Evolutionary conservation across 2,888 invertebrate genomes (phyloP), one percentile per base, ranked within the genome.

Genomic region (Synanthedon formicaeformis): DNA sequence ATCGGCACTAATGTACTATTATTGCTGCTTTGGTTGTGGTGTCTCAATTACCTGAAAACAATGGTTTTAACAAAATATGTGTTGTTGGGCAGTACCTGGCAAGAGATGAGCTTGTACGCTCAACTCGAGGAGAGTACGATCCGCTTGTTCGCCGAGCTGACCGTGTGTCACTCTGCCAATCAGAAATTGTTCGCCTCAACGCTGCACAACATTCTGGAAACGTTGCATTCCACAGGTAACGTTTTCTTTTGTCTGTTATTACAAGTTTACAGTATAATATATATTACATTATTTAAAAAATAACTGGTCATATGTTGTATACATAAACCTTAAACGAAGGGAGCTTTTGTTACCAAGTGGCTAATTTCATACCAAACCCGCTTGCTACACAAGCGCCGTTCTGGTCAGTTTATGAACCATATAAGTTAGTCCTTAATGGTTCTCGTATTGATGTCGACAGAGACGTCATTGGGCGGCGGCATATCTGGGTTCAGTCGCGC

Each of bases 401-500:
- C 2, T 18, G 18, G 2, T 18, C 18, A 18, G 2, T 18, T 18
- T 18, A 23, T 23, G 23, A 23, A 23, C 23, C 23, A 23, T 4
- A 23, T 23, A 23, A 23, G 23, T 23, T 23, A 4, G 23, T 4
- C 23, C 23, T 23, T 23, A 1, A 23, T 23, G 23, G 23, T 23
- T 23, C 5, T 34, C 10, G 34, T 34, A 10, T 34, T 2, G 8
- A 34, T 34, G 34, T 34, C 34, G 34, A 10, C 34, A 34, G 34
- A 34, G 8, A 3, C 34, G 10, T 10, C 34, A 8, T 2, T 2
- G 8, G 34, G 34, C 34, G 78, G 74, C 50, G 93, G 93, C 11
- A 93, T 97, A 68, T 94, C 95, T 0, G 96, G 96, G 6, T 97
- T 97, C 82, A 94, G 96, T 48, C 91, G 97, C 34, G 91, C 96